Base-by-base conservation (phyloP, 2,797 vertebrate genomes). In the Danionella dracula region DNA sequence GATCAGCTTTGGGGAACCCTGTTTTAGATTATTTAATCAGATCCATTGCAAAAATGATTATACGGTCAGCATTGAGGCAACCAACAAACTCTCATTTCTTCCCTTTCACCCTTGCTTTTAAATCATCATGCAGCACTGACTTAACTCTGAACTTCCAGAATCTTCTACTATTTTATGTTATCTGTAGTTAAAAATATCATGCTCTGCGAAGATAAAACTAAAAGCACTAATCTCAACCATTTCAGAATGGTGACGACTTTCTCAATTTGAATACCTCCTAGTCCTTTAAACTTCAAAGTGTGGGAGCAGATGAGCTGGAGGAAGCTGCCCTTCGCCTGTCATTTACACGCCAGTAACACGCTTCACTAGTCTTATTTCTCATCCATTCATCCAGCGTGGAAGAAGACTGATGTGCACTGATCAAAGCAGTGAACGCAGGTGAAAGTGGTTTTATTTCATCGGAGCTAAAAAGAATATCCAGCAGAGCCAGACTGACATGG, bases 231-330 rank as follows among this genome's bases (percentile, higher is more conserved):
- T 55, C 37, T 37, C 41, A 2, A 9, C 29, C 40, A 45, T 13
- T 65, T 65, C 29, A 37, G 19, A 54, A 38, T 8, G 1, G 17
- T 44, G 38, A 53, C 41, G 4, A 12, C 56, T 3, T 4, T 32
- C 19, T 59, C 38, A 55, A 44, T 32, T 82, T 83, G 41, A 45
- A 50, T 27, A 37, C 7, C 10, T 44, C 23, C 42, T 27, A 70
- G 19, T 57, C 6, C 29, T 42, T 37, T 16, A 59, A 35, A 57
- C 50, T 48, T 56, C 42, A 70, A 61, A 70, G 41, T 38, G 48
- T 40, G 66, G 45, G 49, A 44, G 50, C 12, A 7, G 38, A 35
- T 51, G 16, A 42, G 37, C n/a, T 31, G 29, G 21, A 55, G 32
- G 38, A 35, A 61, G 29, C 42, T 48, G 58, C 53, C 34, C 50